Evolutionary conservation across 1,140 invertebrate genomes (phyloP).

Genomic region (Nasonia longicornis): DNA sequence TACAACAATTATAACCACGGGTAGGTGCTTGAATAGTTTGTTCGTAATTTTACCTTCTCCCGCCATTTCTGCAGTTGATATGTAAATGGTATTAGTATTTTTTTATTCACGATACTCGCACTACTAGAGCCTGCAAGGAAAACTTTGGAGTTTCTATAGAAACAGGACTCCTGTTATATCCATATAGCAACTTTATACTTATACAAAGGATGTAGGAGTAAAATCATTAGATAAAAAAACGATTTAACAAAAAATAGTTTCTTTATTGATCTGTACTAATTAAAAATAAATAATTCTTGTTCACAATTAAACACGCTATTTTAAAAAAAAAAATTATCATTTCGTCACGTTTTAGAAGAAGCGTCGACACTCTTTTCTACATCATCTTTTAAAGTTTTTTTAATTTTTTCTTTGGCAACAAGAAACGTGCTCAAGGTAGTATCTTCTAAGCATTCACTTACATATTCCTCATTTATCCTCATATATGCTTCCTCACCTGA

Average conservation of each 20-base stretch:
- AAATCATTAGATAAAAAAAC: neutral
- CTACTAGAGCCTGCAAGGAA: conserved; percentile 1
- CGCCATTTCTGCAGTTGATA: neutral
- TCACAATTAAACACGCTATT: neutral
- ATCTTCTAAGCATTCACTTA: conserved; percentile 64
- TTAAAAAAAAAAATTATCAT: neutral
- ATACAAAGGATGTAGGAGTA: neutral
- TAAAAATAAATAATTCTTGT: conserved; percentile 24
- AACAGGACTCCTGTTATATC: conserved; percentile 26
- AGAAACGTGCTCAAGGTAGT: conserved; percentile 64
- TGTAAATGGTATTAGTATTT: neutral
- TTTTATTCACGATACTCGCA: neutral
- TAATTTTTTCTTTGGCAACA: conserved; percentile 48
- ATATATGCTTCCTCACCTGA: conserved; percentile 67
- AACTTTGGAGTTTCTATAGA: conserved; percentile 40
- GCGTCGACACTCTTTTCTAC: neutral
- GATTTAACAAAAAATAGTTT: neutral
- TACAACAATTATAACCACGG: too few species aligned
- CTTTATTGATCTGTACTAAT: neutral
- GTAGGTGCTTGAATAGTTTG: neutral
- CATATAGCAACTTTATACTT: conserved; percentile 1
- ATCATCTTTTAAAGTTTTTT: conserved; percentile 12
- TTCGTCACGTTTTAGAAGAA: neutral
- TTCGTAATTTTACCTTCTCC: conserved; percentile 5
- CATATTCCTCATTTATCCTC: conserved; percentile 60